These are phyloP conservation scores for Heteromormyrus szaboi DNA, from an alignment of 2,797 vertebrate genomes.

Conservation along the genomic window DNA sequence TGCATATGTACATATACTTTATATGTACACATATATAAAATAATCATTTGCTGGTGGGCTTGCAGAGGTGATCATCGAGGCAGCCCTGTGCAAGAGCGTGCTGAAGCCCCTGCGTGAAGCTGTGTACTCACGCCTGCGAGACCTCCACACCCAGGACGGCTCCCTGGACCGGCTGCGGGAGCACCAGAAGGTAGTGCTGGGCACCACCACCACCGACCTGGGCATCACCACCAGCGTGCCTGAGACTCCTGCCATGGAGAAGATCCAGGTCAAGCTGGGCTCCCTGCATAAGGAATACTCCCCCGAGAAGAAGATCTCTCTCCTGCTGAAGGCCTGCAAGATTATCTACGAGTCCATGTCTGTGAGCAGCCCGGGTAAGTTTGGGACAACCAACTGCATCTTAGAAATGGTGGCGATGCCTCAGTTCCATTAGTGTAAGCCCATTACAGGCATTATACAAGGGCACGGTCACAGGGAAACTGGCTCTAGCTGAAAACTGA, in stretches of 20 bases:
- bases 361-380: slow-evolving; percentile 75
- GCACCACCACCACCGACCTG: slow-evolving; percentile 86
- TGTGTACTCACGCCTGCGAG: slow-evolving; percentile 72
- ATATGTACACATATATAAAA: background rate
- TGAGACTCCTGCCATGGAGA: slow-evolving; percentile 78
- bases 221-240: slow-evolving; percentile 87
- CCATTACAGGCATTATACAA: slow-evolving; percentile 38
- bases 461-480: slow-evolving; percentile 17
- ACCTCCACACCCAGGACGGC: slow-evolving; percentile 69
- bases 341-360: slow-evolving; percentile 96
- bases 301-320: slow-evolving; percentile 86
- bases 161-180: slow-evolving; percentile 74
- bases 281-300: slow-evolving; percentile 86
- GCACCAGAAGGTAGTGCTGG: slow-evolving; percentile 76
- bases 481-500: background rate
- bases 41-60: background rate
- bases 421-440: background rate
- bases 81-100: slow-evolving; percentile 85
- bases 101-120: slow-evolving; percentile 84
- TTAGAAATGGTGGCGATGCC: background rate
- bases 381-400: background rate
- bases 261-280: slow-evolving; percentile 80
- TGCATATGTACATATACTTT: background rate
- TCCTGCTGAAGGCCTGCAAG: slow-evolving; percentile 90
- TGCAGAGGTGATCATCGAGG: slow-evolving; percentile 83